phyloP scores from a whole-genome alignment of 2,888 invertebrate species.

The Acrobasis consociella region DNA sequence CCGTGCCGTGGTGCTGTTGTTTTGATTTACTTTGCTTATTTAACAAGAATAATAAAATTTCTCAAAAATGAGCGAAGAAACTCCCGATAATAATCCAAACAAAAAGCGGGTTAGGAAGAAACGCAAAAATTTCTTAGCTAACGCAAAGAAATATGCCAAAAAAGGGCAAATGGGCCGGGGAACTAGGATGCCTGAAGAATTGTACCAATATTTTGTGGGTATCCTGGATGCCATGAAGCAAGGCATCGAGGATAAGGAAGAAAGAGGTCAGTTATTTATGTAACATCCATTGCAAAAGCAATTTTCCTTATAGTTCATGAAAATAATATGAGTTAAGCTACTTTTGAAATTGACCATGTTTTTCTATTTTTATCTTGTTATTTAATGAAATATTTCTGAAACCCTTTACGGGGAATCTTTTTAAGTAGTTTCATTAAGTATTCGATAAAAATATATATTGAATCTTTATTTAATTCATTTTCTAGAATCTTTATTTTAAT shows the following conservation, averaged over 20 bases:
- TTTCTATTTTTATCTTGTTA: not conserved
- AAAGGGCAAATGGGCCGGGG: slow-evolving; percentile 88
- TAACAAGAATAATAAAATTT: not conserved
- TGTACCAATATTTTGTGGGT: slow-evolving; percentile 89
- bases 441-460: no score
- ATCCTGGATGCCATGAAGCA: slow-evolving; percentile 88
- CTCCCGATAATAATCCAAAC: slow-evolving; percentile 43
- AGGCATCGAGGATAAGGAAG: slow-evolving; percentile 87
- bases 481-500: no score
- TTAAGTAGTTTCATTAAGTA: not conserved
- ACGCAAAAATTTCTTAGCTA: slow-evolving; percentile 85
- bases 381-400: not conserved
- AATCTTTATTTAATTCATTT: no score
- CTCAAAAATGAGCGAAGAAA: slow-evolving; percentile 42
- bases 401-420: not conserved
- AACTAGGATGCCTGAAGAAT: slow-evolving; percentile 86
- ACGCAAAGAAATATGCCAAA: slow-evolving; percentile 90
- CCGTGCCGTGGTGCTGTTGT: not conserved
- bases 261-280: slow-evolving; percentile 79
- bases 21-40: not conserved
- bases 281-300: not conserved
- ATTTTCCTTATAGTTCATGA: not conserved
- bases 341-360: not conserved
- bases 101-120: slow-evolving; percentile 82
- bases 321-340: not conserved